Evolutionary conservation across 2,113 vertebrate species (phyloP).

Genomic region (Irena cyanogastra): DNA sequence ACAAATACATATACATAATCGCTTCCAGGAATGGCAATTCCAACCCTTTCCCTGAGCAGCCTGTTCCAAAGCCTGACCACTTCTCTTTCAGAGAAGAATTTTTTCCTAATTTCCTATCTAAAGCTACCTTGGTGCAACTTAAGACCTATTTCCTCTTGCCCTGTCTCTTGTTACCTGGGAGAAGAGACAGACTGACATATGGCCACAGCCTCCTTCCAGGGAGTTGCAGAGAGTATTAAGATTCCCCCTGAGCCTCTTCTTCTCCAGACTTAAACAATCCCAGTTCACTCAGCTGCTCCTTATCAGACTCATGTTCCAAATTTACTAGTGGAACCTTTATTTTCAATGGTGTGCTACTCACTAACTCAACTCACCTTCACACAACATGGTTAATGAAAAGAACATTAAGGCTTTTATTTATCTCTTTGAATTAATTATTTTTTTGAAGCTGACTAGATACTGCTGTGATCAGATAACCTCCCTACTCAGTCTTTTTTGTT

Average conservation of each 20-base stretch:
- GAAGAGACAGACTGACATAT: background rate
- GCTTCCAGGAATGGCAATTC: background rate
- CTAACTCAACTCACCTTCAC: background rate
- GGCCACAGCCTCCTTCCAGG: background rate
- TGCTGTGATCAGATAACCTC: background rate
- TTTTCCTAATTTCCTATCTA: background rate
- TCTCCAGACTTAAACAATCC: background rate
- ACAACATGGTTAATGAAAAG: background rate
- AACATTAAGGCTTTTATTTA: background rate
- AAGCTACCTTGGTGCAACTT: background rate
- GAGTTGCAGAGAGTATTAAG: background rate
- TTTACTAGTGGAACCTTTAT: background rate
- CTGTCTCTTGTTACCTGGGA: no score
- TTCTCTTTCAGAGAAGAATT: background rate
- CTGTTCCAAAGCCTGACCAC: background rate
- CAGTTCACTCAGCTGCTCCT: background rate
- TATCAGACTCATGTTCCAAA: background rate
- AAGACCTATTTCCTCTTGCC: background rate
- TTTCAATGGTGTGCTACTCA: background rate
- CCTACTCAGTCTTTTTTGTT: background rate
- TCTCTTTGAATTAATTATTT: background rate
- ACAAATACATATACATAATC: background rate
- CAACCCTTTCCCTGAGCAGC: background rate
- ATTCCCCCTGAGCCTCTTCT: background rate
- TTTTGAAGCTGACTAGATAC: background rate